phyloP scores from a whole-genome alignment of 2,113 vertebrate genomes.

The Myrmecophaga tridactyla region DNA sequence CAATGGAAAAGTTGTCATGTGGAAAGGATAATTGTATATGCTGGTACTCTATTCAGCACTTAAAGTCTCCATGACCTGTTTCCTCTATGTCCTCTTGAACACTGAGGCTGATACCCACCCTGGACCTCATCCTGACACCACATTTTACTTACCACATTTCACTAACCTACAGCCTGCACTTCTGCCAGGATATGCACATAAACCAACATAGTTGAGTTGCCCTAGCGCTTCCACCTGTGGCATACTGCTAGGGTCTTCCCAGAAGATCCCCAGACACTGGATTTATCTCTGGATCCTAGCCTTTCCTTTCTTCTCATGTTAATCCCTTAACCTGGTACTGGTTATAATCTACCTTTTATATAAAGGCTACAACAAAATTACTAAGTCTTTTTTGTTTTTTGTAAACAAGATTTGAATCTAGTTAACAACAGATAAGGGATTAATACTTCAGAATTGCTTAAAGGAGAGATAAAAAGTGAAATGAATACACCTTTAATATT shows the following conservation, averaged over 20 bases:
- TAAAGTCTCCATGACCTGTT: background rate
- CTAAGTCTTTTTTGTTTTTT: background rate
- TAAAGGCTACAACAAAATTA: background rate
- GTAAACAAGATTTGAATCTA: background rate
- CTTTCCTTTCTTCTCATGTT: background rate
- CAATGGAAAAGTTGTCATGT: too few relatives aligned
- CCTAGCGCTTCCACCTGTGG: background rate
- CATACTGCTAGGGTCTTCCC: background rate
- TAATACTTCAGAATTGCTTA: background rate
- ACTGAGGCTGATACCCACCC: too few relatives aligned
- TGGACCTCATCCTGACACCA: too few relatives aligned
- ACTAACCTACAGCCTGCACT: background rate
- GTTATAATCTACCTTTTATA: background rate
- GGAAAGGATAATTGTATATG: too few relatives aligned
- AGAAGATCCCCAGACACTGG: background rate
- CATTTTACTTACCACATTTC: background rate
- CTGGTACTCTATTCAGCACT: background rate
- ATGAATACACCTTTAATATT: background rate
- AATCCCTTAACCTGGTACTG: background rate
- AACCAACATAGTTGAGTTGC: rapidly evolving
- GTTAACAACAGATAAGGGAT: background rate
- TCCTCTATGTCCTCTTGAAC: background rate
- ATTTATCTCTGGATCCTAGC: background rate
- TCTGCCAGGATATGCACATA: background rate
- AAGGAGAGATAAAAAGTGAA: background rate